Evolutionary conservation across 2,888 invertebrate species (phyloP).

Genomic region (Cephus rjabovi): DNA sequence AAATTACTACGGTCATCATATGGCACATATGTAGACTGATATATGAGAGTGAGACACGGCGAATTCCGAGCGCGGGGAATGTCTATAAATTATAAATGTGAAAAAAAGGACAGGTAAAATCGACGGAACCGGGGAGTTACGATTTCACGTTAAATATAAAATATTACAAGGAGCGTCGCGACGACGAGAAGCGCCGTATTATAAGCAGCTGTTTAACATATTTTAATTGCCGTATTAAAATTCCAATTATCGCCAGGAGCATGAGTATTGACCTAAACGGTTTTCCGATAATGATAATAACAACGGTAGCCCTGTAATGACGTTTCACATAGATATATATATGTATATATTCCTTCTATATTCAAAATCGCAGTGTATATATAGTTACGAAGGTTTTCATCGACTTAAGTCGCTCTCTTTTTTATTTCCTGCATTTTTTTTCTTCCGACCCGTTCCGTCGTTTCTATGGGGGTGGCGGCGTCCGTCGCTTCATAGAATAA

Average conservation of each 20-base stretch:
- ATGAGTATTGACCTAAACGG: neutral
- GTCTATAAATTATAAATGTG: constrained; percentile 37
- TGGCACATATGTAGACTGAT: neutral
- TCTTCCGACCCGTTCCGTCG: neutral
- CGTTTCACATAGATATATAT: neutral
- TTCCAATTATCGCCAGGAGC: constrained; percentile 33
- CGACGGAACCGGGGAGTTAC: constrained; percentile 45
- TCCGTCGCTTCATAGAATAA: constrained; percentile 10
- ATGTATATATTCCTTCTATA: neutral
- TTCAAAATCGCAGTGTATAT: neutral
- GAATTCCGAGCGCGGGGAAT: constrained; percentile 18
- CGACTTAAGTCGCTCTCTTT: neutral
- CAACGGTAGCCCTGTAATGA: neutral
- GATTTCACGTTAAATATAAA: constrained; percentile 61
- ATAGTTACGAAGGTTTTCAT: neutral
- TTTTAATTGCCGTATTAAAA: constrained; percentile 59
- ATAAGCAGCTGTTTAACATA: constrained; percentile 60
- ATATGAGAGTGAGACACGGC: neutral
- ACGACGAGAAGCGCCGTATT: constrained; percentile 28
- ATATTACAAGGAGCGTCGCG: constrained; percentile 47
- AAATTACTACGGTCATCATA: neutral
- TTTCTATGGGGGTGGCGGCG: constrained; percentile 5
- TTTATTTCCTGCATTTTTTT: neutral
- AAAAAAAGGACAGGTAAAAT: constrained; percentile 39
- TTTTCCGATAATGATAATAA: neutral